Evolutionary conservation across 2,888 invertebrate species (phyloP), one percentile per base, ranked within the genome.

Genomic region (Monoplex corrugatus): DNA sequence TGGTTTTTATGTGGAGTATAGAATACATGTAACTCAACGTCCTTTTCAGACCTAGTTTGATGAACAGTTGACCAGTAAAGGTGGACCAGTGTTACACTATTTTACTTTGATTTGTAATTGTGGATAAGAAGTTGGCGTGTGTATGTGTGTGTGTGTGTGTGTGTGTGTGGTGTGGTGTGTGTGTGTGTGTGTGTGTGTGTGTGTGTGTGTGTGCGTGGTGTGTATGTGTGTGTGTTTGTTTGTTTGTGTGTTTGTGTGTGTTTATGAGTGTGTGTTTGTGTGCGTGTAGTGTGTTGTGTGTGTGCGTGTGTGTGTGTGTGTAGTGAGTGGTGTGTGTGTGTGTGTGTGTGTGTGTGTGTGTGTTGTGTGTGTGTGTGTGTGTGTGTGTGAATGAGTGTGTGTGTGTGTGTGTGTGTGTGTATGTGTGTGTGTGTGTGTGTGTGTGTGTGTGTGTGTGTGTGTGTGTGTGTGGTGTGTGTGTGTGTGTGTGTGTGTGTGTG

Each of bases 331-430:
- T 57, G 50, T 63, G 13, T 85, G 38, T 85, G 38, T 50, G 50
- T 50, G 50, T 38, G 50, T 85, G 85, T 35, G 84, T 85, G 50
- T 38, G 57, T 85, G 85, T 13, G 63, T 85, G 85, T 35, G 85
- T 50, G 85, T 85, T 50, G 38, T 85, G 45, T 83, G 45, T 83
- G 45, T 13, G 63, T 85, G 85, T 35, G 85, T 50, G 85, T 85
- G 85, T 50, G 38, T 85, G 45, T 83, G 45, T 83, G 45, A 44
- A n/a, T 83, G 19, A 44, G 83, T 83, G 43, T 44, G 83, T 83
- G 83, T 44, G n/a, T 43, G 43, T 43, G 16, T 23, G 32, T 45
- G 10, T 28, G 19, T 84, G 1, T 45, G 8, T 28, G 44, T 45
- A 28, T 13, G 45, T 83, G 8, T 28, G 35, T 63, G 63, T 35